Percentiles rank a stretch among this genome's conserved stretches.
phyloP scores from a whole-genome alignment of 2,113 vertebrate genomes.

The Nesogale talazaci region DNA sequence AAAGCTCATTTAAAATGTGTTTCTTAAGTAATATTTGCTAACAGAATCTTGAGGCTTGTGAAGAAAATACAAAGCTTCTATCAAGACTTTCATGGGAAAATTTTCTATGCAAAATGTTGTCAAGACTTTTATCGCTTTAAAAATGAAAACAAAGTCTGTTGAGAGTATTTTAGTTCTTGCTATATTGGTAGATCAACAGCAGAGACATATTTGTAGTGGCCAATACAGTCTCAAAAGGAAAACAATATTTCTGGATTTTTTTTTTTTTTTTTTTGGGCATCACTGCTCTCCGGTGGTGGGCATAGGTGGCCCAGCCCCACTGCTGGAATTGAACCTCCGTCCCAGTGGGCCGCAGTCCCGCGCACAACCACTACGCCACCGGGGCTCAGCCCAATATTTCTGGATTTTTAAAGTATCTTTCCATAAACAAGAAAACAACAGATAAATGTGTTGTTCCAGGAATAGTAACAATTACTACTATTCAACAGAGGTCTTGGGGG shows the following conservation, averaged over 20 bases:
- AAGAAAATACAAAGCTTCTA: neutral
- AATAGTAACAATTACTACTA: neutral
- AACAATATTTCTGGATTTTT: neutral
- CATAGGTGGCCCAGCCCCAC: no score
- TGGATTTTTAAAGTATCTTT: neutral
- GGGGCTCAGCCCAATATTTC: no score
- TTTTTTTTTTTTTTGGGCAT: no score
- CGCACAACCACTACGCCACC: no score
- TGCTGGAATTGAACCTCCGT: no score
- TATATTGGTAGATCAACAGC: neutral
- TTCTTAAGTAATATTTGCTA: neutral
- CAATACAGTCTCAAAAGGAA: neutral
- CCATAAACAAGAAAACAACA: neutral
- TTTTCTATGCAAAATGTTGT: neutral
- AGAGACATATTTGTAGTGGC: neutral
- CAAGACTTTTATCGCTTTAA: neutral
- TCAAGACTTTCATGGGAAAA: neutral
- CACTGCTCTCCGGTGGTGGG: no score
- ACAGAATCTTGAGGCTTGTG: neutral
- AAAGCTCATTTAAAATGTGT: neutral
- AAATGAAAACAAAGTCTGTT: neutral
- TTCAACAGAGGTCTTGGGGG: neutral
- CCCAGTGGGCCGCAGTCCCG: no score
- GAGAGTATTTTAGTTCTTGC: neutral
- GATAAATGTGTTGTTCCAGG: neutral